Evolutionary conservation across 2,113 vertebrate species (phyloP).

Genomic region (Bujurquina vittata): DNA sequence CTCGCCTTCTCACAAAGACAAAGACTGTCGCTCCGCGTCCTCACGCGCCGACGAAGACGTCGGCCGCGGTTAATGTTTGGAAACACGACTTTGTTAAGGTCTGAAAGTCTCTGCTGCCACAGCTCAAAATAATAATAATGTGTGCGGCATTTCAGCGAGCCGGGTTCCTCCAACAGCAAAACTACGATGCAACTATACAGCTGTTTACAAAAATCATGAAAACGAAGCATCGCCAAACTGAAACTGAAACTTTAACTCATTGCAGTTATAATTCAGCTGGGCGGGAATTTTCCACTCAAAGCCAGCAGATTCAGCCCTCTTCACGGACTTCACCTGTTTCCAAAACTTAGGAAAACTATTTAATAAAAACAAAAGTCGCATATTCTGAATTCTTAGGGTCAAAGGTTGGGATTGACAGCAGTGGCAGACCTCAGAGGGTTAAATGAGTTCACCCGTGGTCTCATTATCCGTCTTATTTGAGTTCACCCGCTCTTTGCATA

Average conservation of each 20-base stretch:
- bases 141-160: not conserved
- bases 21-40: not conserved
- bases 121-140: not conserved
- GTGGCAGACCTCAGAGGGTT: not conserved
- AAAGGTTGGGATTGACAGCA: not conserved
- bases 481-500: not conserved
- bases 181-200: not conserved
- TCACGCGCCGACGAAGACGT: not conserved
- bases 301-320: not conserved
- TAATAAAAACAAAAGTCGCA: not conserved
- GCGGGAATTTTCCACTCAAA: not conserved
- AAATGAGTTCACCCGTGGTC: too few relatives aligned
- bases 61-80: not conserved
- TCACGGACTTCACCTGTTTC: not conserved
- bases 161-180: not conserved
- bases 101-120: not conserved
- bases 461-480: not conserved
- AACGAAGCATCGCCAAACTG: not conserved
- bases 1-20: constrained; percentile 18
- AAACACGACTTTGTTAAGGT: not conserved
- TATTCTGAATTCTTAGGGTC: not conserved
- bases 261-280: not conserved
- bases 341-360: not conserved
- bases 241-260: not conserved
- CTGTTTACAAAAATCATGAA: not conserved